Conservation (phyloP, 2,113 vertebrate genomes). For the Lontra canadensis region DNA sequence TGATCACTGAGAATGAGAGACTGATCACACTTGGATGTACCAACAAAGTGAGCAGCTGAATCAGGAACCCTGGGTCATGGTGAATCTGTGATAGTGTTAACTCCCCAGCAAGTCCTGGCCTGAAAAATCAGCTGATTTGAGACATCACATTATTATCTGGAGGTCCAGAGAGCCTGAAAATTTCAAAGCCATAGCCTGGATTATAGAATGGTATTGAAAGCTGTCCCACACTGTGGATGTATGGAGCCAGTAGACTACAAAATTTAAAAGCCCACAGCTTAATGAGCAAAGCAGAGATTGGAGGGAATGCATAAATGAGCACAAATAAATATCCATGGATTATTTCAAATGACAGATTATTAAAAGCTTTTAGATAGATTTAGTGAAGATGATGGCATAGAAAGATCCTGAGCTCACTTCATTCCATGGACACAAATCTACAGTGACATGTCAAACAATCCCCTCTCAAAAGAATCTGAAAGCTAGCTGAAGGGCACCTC, state of each 20-base stretch:
- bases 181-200: neutral
- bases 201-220: neutral
- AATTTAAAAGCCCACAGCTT: constrained; percentile 6
- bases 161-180: neutral
- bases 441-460: neutral
- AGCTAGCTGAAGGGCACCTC: neutral
- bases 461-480: neutral
- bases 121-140: neutral
- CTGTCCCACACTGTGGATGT: neutral
- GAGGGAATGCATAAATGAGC: neutral
- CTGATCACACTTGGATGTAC: neutral
- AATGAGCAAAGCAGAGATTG: neutral
- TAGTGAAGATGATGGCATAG: neutral
- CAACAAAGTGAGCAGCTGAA: neutral
- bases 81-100: neutral
- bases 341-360: neutral
- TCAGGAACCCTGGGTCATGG: neutral
- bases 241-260: neutral
- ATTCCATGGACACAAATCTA: neutral
- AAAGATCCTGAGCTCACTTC: neutral
- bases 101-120: neutral
- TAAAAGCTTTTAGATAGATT: neutral
- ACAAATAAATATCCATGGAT: neutral
- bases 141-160: neutral
- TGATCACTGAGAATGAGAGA: neutral